These are phyloP conservation scores for Macropodus opercularis DNA, from an alignment of 2,797 vertebrate genomes.

Conservation along the genomic window DNA sequence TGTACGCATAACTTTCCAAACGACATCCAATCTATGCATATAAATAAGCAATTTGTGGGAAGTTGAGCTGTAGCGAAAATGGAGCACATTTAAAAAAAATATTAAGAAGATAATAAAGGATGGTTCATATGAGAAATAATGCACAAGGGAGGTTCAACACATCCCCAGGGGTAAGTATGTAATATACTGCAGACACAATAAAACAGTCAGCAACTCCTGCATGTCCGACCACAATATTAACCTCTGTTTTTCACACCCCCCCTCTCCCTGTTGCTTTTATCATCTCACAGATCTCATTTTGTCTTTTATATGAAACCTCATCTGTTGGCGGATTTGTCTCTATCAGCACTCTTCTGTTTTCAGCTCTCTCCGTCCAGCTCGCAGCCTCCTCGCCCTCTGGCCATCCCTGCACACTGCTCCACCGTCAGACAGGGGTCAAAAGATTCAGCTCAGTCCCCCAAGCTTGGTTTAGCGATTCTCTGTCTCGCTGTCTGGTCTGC, in stretches of 20 bases:
- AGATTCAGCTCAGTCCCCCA: constrained; percentile 49
- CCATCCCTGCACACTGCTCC: constrained; percentile 44
- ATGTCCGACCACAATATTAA: constrained; percentile 29
- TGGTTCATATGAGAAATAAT: constrained; percentile 10
- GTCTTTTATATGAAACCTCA: constrained; percentile 29
- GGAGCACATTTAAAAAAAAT: constrained; percentile 25
- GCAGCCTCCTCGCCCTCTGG: constrained; percentile 14
- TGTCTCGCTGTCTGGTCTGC: constrained; percentile 44
- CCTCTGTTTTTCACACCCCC: constrained; percentile 24
- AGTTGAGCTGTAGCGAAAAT: constrained; percentile 29
- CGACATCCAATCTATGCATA: constrained; percentile 46
- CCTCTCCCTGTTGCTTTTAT: constrained; percentile 10
- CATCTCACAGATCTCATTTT: constrained; percentile 18
- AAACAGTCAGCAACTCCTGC: constrained; percentile 36
- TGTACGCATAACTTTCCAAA: constrained; percentile 32
- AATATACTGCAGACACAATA: constrained; percentile 48
- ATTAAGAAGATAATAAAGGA: constrained; percentile 40
- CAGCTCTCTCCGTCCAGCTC: constrained; percentile 21
- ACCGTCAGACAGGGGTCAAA: constrained; percentile 68
- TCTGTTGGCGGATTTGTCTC: constrained; percentile 30
- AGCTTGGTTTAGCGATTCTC: constrained; percentile 50
- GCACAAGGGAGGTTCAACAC: constrained; percentile 6
- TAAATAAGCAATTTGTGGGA: constrained; percentile 46
- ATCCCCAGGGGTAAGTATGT: constrained; percentile 23
- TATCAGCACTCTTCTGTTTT: constrained; percentile 41